A percentile compares a stretch with the other conserved stretches of the same genome.
Conservation (phyloP, 1,140 invertebrate genomes). For the Daktulosphaira vitifoliae region DNA sequence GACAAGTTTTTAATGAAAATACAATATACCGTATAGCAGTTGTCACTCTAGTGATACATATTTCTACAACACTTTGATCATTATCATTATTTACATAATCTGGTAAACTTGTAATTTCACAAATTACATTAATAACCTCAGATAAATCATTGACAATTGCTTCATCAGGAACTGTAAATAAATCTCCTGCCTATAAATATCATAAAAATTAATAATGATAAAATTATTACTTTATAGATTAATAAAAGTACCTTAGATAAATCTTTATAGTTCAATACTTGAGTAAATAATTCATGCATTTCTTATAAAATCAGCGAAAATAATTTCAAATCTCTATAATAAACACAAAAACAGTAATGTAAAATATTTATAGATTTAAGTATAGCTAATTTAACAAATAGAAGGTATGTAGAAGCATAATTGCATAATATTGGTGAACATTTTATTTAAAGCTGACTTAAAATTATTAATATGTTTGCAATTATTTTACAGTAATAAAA, state of each 20-base stretch:
- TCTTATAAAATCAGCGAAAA: conserved; percentile 13
- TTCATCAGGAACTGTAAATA: conserved; percentile 78
- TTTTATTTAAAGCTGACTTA: too few species aligned
- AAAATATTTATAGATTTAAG: too few species aligned
- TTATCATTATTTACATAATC: conserved; percentile 78
- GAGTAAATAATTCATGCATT: conserved; percentile 82
- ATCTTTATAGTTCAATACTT: conserved; percentile 77
- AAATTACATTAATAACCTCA: conserved; percentile 67
- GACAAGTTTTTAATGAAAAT: neutral
- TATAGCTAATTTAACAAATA: too few species aligned
- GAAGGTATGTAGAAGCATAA: too few species aligned
- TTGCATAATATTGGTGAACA: too few species aligned
- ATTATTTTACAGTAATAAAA: too few species aligned
- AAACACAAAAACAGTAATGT: neutral
- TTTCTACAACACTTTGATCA: conserved; percentile 88
- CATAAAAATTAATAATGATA: neutral
- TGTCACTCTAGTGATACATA: conserved; percentile 78
- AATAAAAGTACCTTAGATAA: conserved; percentile 55
- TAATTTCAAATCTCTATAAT: neutral
- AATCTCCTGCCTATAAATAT: conserved; percentile 62
- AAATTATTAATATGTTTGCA: too few species aligned
- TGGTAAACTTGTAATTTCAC: conserved; percentile 65
- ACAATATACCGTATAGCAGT: conserved; percentile 61
- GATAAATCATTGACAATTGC: conserved; percentile 77
- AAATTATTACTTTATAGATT: neutral